Evolutionary conservation across 1,140 invertebrate genomes (phyloP).

Genomic region (Melitaea cinxia): DNA sequence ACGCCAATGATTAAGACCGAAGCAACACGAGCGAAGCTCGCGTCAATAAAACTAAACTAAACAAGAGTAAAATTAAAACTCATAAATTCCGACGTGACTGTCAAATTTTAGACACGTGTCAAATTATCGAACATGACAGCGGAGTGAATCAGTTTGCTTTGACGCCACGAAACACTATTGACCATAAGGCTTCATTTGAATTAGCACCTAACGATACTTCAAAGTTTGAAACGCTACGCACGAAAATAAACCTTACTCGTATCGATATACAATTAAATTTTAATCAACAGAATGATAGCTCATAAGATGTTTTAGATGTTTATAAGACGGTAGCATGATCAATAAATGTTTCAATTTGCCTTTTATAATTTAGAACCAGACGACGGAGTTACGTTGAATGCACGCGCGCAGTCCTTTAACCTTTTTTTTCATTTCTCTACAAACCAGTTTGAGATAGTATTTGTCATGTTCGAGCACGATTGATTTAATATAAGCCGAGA

Average conservation of each 20-base stretch:
- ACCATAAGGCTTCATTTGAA: conserved; percentile 37
- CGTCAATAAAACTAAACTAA: conserved; percentile 3
- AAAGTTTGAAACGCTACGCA: conserved; percentile 16
- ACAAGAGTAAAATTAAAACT: conserved; percentile 29
- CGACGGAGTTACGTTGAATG: conserved; percentile 27
- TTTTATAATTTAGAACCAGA: conserved; percentile 38
- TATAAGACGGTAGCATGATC: conserved; percentile 47
- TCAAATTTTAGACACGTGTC: conserved; percentile 44
- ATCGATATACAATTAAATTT: conserved; percentile 4
- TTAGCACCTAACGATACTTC: conserved; percentile 20
- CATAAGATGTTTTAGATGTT: conserved; percentile 11
- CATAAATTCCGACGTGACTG: conserved; percentile 39
- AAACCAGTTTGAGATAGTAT: conserved; percentile 26
- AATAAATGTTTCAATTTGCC: conserved; percentile 46
- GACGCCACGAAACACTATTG: conserved; percentile 32
- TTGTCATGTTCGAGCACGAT: conserved; percentile 26
- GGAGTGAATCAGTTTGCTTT: conserved; percentile 38
- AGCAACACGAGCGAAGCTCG: not conserved
- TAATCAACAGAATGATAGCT: not conserved
- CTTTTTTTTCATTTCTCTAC: conserved; percentile 9
- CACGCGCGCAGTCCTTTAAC: conserved; percentile 22
- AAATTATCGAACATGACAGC: conserved; percentile 53
- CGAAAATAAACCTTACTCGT: not conserved
- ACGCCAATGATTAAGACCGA: not conserved
- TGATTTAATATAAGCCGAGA: conserved; percentile 21